Evolutionary conservation across 2,113 vertebrate species (phyloP).

Genomic region (Tragelaphus strepsiceros): DNA sequence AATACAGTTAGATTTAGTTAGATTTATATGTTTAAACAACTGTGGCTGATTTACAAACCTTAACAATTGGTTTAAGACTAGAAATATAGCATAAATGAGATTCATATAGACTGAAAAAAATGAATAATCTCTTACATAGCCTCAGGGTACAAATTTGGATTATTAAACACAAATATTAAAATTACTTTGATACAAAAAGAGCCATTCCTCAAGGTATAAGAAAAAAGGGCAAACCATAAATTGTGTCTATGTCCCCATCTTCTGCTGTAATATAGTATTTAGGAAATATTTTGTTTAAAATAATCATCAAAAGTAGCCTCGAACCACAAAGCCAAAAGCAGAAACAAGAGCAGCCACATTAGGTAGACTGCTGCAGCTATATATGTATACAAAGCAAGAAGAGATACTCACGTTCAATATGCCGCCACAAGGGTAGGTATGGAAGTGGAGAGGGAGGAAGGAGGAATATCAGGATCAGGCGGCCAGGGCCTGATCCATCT

Average conservation of each 20-base stretch:
- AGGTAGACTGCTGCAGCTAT: not conserved
- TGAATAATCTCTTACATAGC: not conserved
- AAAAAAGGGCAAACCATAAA: not conserved
- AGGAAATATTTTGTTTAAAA: slow-evolving; percentile 26
- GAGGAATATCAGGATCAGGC: not conserved
- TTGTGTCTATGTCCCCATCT: not conserved
- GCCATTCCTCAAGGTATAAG: not conserved
- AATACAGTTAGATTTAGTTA: slow-evolving; percentile 10
- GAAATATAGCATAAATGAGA: not conserved
- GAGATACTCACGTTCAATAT: not conserved
- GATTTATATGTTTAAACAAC: slow-evolving; percentile 21
- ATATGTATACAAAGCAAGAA: not conserved
- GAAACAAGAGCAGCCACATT: not conserved
- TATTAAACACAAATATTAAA: not conserved
- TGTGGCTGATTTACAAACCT: not conserved
- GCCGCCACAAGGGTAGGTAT: not conserved
- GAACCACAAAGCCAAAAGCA: not conserved
- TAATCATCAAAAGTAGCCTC: slow-evolving; percentile 13
- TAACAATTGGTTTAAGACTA: not conserved
- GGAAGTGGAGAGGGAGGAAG: not conserved
- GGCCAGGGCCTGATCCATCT: not conserved
- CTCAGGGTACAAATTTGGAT: not conserved
- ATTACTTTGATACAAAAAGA: slow-evolving; percentile 20
- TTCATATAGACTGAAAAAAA: not conserved
- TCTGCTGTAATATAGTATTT: not conserved